Evolutionary conservation across 2,797 vertebrate species (phyloP).

Genomic region (Peromyscus aztecus): DNA sequence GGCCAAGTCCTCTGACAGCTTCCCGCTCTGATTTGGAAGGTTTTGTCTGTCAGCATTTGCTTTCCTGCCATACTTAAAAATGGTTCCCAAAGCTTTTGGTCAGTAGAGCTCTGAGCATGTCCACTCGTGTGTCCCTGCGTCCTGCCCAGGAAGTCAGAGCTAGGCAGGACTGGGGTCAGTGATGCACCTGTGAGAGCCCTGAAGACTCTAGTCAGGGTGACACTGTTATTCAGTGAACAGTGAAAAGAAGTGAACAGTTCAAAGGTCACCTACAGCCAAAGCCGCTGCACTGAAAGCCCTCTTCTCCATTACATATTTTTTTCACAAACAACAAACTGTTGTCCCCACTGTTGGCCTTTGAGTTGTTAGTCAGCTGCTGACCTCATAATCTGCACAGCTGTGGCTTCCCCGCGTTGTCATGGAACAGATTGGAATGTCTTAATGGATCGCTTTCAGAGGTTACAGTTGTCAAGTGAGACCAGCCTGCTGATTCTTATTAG

Average conservation of each 20-base stretch:
- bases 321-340: constrained; percentile 58
- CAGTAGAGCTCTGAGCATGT: constrained; percentile 63
- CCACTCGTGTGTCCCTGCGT: constrained; percentile 68
- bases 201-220: constrained; percentile 35
- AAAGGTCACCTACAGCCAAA: constrained; percentile 20
- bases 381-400: constrained; percentile 73
- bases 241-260: constrained; percentile 42
- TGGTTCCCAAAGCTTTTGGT: constrained; percentile 69
- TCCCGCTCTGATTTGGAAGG: constrained; percentile 79
- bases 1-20: constrained; percentile 73
- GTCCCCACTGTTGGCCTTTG: constrained; percentile 55
- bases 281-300: background rate
- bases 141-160: constrained; percentile 68
- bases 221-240: constrained; percentile 38
- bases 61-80: constrained; percentile 56
- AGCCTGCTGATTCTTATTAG: constrained; percentile 74
- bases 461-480: constrained; percentile 78
- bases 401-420: constrained; percentile 40
- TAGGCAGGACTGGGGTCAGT: background rate
- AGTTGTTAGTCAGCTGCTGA: constrained; percentile 76
- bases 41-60: constrained; percentile 76
- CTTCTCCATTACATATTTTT: constrained; percentile 61
- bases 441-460: constrained; percentile 76
- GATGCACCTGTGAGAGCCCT: background rate
- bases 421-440: constrained; percentile 77